These are phyloP conservation scores for Clistopyga incitator DNA, from an alignment of 2,888 invertebrate genomes.

Conservation along the genomic window DNA sequence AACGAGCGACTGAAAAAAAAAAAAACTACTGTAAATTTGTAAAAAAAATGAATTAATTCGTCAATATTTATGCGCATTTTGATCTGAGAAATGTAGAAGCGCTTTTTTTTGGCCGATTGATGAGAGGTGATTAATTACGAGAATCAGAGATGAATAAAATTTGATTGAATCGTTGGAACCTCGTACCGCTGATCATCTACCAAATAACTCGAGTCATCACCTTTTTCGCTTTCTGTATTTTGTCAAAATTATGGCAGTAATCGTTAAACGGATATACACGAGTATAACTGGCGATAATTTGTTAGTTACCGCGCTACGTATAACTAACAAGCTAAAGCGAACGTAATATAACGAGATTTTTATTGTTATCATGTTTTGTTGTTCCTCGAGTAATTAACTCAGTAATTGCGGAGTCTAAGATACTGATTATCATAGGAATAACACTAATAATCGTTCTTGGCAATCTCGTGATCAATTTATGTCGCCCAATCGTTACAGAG, in stretches of 20 bases:
- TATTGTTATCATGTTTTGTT: background rate
- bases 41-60: no score
- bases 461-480: constrained; percentile 75
- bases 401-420: background rate
- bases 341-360: background rate
- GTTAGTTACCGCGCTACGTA: constrained; percentile 50
- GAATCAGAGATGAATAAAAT: no score
- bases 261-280: constrained; percentile 61
- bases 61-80: no score
- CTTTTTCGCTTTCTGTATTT: constrained; percentile 47
- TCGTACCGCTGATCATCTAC: background rate
- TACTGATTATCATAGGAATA: constrained; percentile 41
- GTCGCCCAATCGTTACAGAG: constrained; percentile 41
- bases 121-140: no score
- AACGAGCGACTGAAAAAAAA: no score
- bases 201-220: background rate
- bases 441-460: constrained; percentile 65
- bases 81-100: no score
- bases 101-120: no score
- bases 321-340: background rate
- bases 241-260: constrained; percentile 53
- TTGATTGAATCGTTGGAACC: background rate
- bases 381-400: background rate
- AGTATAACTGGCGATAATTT: constrained; percentile 79
- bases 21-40: no score